These are phyloP conservation scores for Macroglossus sobrinus DNA, from an alignment of 2,113 vertebrate species.

Conservation along the genomic window DNA sequence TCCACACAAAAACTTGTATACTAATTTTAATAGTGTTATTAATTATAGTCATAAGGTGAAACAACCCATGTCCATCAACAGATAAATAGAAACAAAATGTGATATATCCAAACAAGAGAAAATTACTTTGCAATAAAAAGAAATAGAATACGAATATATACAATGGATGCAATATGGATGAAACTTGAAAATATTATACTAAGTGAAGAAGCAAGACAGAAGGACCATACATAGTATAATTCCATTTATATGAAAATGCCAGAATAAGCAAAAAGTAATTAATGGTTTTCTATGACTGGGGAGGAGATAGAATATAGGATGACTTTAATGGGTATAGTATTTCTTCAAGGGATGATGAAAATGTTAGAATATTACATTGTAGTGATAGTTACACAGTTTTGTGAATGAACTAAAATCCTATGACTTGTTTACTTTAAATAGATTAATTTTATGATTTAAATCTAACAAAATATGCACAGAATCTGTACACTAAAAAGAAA, in stretches of 20 bases:
- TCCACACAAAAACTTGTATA: neutral
- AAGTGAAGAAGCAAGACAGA: neutral
- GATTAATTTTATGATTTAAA: neutral
- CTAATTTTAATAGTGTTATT: neutral
- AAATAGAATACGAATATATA: neutral
- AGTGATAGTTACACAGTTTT: neutral
- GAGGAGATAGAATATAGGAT: neutral
- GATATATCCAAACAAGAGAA: neutral
- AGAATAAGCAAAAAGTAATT: neutral
- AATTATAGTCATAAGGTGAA: neutral
- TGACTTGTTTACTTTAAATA: neutral
- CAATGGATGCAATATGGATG: neutral
- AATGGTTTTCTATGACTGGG: neutral
- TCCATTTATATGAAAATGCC: neutral
- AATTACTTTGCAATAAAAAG: neutral
- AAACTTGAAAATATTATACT: neutral
- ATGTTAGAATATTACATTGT: neutral
- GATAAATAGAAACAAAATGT: neutral
- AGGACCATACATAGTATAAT: neutral
- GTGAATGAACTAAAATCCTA: neutral
- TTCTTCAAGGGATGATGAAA: neutral
- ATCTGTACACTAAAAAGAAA: neutral
- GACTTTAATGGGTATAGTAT: neutral
- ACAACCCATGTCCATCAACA: neutral
- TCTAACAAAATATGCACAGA: neutral